Conservation (phyloP, 2,113 vertebrate species). For the Neogobius melanostomus region DNA sequence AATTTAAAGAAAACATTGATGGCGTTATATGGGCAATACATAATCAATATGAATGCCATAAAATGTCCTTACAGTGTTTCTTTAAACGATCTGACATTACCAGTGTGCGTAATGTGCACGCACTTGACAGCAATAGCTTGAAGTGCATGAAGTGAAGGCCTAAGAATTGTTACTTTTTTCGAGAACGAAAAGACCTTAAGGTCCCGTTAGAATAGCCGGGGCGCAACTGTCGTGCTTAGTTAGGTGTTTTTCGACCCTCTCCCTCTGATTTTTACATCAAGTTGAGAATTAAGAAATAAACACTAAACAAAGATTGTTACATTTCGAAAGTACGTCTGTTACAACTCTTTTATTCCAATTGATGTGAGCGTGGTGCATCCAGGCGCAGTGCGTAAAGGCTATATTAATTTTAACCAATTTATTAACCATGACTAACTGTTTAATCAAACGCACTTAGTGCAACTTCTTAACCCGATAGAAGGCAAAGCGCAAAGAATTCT, state of each 20-base stretch:
- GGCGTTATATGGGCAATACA: too few species aligned
- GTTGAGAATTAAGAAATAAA: not conserved
- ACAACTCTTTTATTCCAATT: not conserved
- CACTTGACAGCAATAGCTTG: too few species aligned
- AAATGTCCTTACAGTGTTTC: not conserved
- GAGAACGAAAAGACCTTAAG: not conserved
- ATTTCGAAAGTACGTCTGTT: too few species aligned
- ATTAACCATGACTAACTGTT: not conserved
- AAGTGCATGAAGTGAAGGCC: too few species aligned
- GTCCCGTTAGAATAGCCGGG: not conserved
- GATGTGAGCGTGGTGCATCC: not conserved
- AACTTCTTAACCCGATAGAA: not conserved
- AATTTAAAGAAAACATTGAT: too few species aligned
- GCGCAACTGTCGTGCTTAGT: not conserved
- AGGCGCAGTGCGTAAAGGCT: not conserved
- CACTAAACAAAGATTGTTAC: too few species aligned
- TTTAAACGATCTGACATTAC: not conserved
- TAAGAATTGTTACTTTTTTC: too few species aligned
- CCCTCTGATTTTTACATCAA: too few species aligned
- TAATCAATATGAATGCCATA: not conserved
- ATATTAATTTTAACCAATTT: not conserved
- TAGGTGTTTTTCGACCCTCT: not conserved
- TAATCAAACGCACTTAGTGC: not conserved
- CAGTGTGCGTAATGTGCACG: not conserved
- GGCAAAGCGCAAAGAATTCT: constrained; percentile 1